Evolutionary conservation across 2,888 invertebrate genomes (phyloP).

Genomic region (Ceramica pisi): DNA sequence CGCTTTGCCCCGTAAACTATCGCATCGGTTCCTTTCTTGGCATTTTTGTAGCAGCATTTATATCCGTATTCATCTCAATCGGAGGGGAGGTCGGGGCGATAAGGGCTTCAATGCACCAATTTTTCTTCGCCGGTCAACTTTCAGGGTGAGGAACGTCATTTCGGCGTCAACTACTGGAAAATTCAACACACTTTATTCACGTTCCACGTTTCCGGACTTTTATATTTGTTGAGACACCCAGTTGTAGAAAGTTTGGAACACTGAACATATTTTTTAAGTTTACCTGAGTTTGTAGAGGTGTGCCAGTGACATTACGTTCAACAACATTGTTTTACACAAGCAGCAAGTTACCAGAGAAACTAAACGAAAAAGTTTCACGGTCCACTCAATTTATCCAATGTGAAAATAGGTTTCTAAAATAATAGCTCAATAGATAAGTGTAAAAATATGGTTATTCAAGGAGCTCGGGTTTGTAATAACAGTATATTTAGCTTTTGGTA

Average conservation of each 20-base stretch:
- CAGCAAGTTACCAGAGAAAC: background rate
- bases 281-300: background rate
- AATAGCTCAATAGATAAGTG: background rate
- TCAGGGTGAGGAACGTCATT: constrained; percentile 8
- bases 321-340: constrained; percentile 15
- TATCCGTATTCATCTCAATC: constrained; percentile 2
- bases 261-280: constrained; percentile 19
- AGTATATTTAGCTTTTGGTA: constrained; percentile 21
- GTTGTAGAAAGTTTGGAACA: constrained; percentile 20
- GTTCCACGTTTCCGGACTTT: constrained; percentile 7
- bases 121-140: constrained; percentile 18
- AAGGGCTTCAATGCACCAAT: constrained; percentile 14
- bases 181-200: constrained; percentile 24
- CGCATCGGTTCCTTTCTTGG: constrained; percentile 20
- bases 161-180: constrained; percentile 9
- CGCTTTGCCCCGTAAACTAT: background rate
- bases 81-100: background rate
- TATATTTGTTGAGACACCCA: constrained; percentile 31
- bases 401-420: background rate
- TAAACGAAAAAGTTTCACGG: background rate
- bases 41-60: constrained; percentile 19
- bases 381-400: background rate
- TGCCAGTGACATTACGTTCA: background rate
- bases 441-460: constrained; percentile 17
- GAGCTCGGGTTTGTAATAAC: constrained; percentile 13